Conservation (phyloP, 2,797 vertebrate species). For the Oreortyx pictus region DNA sequence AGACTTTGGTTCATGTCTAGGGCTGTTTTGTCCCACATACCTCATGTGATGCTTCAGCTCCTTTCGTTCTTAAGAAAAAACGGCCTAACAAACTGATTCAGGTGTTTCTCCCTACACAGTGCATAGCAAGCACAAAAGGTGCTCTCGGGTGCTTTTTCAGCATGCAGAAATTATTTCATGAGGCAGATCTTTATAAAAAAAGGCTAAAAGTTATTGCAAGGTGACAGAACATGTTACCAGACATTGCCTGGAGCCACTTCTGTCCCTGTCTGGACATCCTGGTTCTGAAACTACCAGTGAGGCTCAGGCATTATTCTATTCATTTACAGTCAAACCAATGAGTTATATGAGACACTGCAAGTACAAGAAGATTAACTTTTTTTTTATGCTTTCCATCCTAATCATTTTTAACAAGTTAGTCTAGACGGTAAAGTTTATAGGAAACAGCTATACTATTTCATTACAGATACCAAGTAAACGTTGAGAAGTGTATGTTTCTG, state of each 20-base stretch:
- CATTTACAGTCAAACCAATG: background rate
- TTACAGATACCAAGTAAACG: background rate
- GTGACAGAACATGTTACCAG: background rate
- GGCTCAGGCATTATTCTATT: rapidly evolving
- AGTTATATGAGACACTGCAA: background rate
- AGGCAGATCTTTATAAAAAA: background rate
- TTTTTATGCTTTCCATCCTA: background rate
- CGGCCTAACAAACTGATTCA: rapidly evolving
- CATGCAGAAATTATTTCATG: background rate
- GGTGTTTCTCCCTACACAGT: background rate
- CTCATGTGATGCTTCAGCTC: rapidly evolving
- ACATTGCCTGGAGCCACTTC: background rate
- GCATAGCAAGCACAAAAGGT: background rate
- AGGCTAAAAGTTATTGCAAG: background rate
- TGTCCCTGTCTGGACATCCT: background rate
- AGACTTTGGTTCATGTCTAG: background rate
- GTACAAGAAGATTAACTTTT: background rate
- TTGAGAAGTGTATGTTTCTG: background rate
- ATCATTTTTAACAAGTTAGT: background rate
- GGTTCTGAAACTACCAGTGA: background rate
- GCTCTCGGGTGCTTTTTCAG: background rate
- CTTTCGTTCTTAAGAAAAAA: background rate
- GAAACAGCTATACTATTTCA: background rate
- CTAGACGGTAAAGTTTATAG: background rate
- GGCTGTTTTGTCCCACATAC: background rate